Evolutionary conservation across 1,140 invertebrate genomes (phyloP), one percentile per base, ranked within the genome.

Genomic region (Hermatobates lingyangjiaoensis): DNA sequence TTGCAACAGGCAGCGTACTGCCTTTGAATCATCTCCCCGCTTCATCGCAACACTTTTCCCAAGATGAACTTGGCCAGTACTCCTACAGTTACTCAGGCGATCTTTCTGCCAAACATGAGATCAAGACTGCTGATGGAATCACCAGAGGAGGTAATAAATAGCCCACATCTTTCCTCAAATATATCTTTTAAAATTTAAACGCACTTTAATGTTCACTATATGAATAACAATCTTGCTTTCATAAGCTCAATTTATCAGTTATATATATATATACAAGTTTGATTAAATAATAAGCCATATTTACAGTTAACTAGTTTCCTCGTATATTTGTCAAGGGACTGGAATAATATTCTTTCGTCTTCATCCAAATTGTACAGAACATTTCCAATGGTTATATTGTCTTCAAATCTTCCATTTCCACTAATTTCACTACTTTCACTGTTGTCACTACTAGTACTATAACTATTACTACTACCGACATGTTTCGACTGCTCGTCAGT

Each of bases 31-130:
- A n/a, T 28, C 61, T 60, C 51, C 55, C 63, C 21, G 42, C 66
- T 27, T 61, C 66, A 15, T 61, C 62, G 26, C 67, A 73, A 48
- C 68, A 67, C 56, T 72, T 79, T 59, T 70, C 73, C 28, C 76
- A 80, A 62, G 75, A 81, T 59, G 73, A 71, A 1, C 62, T 74
- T 27, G 78, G 77, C 1, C 74, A 74, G 57, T 73, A 73, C 60
- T 68, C 69, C 53, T 83, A 80, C 61, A 79, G 77, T 24, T 82
- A 82, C 59, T 63, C 71, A 4, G 77, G 76, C 49, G 76, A 76
- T 51, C 70, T 72, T 34, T 78, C 76, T 55, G 66, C 75, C 51
- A 80, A 81, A 61, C 71, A 70, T 28, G 79, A 82, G 64, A 67
- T 69, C 34, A 75, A 68, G 53, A 68, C 71, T 24, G 59, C 66